Evolutionary conservation across 2,797 vertebrate genomes (phyloP).

Genomic region (Argyrosomus regius): DNA sequence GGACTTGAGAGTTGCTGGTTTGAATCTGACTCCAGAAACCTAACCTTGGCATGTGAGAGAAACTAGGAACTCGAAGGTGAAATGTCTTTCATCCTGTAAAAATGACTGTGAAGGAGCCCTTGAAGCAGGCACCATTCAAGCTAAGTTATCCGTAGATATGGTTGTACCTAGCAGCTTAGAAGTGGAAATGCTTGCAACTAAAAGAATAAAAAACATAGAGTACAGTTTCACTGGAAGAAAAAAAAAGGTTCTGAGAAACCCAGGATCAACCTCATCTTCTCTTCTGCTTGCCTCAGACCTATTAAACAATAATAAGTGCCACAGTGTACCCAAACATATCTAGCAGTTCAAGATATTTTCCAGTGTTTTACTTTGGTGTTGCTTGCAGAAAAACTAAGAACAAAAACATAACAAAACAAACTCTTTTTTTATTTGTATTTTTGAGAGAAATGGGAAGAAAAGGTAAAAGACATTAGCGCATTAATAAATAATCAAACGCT

Average conservation of each 20-base stretch:
- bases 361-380: constrained; percentile 5
- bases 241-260: background rate
- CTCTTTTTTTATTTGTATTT: constrained; percentile 15
- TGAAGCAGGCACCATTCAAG: background rate
- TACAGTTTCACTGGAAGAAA: background rate
- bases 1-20: no score
- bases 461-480: constrained; percentile 28
- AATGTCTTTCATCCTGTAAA: no score
- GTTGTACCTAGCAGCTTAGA: background rate
- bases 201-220: background rate
- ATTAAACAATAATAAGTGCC: constrained; percentile 28
- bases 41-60: background rate
- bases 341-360: constrained; percentile 5
- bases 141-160: background rate
- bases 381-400: background rate
- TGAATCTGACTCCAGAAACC: background rate
- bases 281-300: constrained; percentile 24
- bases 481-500: constrained; percentile 66
- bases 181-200: background rate
- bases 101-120: background rate
- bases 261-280: constrained; percentile 1
- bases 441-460: constrained; percentile 54
- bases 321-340: constrained; percentile 2
- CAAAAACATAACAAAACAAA: background rate
- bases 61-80: background rate